These are phyloP conservation scores for Callimorpha dominula DNA, from an alignment of 2,888 invertebrate species.

Conservation along the genomic window DNA sequence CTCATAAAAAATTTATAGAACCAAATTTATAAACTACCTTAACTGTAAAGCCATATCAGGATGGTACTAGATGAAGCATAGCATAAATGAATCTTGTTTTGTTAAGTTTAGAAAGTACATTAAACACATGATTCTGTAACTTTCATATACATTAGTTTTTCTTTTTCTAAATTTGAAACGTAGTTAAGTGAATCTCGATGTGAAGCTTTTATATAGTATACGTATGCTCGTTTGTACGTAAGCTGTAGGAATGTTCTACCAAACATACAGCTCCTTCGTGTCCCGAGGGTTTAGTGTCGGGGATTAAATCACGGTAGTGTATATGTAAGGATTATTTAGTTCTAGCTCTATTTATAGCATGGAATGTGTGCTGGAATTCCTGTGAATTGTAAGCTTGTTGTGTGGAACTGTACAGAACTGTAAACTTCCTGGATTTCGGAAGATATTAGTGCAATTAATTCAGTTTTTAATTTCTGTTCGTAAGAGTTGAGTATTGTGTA, in stretches of 20 bases:
- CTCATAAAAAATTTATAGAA: no score
- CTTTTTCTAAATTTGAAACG: no score
- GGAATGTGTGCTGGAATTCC: not conserved
- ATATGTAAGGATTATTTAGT: conserved; percentile 14
- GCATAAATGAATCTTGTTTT: no score
- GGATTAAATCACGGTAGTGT: conserved; percentile 12
- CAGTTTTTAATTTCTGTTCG: not conserved
- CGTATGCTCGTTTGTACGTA: not conserved
- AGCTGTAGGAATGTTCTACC: not conserved
- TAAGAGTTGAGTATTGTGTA: not conserved
- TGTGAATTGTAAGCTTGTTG: not conserved
- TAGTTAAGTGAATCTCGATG: no score
- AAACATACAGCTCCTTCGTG: conserved; percentile 4
- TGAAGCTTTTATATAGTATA: no score
- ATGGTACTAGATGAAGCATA: no score
- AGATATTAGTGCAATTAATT: not conserved
- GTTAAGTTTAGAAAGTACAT: no score
- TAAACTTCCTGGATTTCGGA: not conserved
- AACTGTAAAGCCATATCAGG: no score
- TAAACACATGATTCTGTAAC: no score
- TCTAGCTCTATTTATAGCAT: conserved; percentile 5
- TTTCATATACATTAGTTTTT: no score
- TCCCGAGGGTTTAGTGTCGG: conserved; percentile 2
- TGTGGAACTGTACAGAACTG: not conserved
- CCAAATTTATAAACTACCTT: no score